Conservation (phyloP, 2,888 invertebrate genomes). For the Aporophyla nigra region DNA sequence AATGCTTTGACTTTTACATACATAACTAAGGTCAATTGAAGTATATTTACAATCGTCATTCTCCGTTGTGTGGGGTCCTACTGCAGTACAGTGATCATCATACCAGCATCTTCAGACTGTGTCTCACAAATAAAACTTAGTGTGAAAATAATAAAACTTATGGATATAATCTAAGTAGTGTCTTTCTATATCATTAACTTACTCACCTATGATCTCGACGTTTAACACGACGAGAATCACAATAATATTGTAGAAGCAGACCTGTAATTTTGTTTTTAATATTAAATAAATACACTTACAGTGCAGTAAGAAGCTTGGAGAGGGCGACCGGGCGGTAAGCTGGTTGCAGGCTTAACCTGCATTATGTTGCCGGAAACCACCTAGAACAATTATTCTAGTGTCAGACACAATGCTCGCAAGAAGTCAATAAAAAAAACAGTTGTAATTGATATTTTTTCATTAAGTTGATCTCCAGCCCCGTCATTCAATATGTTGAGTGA, state of each 20-base stretch:
- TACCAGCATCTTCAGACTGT: not conserved
- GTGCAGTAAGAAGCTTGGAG: slow-evolving; percentile 25
- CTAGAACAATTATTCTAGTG: slow-evolving; percentile 46
- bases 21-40: not conserved
- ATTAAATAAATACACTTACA: slow-evolving; percentile 48
- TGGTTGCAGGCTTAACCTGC: slow-evolving; percentile 39
- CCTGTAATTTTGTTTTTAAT: not conserved
- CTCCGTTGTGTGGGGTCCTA: not conserved
- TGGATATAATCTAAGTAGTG: not conserved
- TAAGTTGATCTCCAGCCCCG: not conserved
- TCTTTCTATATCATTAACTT: not conserved
- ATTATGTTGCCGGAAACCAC: slow-evolving; percentile 46
- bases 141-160: slow-evolving; percentile 7
- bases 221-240: too few species aligned
- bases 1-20: not conserved
- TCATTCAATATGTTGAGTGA: not conserved
- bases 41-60: not conserved
- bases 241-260: not conserved
- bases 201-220: not conserved
- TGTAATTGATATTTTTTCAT: not conserved
- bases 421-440: not conserved
- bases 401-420: not conserved
- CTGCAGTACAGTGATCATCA: not conserved
- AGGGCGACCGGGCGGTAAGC: slow-evolving; percentile 39
- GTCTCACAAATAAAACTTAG: not conserved